Conservation (phyloP, 1,140 invertebrate genomes). For the Drosophila kohkoa region DNA sequence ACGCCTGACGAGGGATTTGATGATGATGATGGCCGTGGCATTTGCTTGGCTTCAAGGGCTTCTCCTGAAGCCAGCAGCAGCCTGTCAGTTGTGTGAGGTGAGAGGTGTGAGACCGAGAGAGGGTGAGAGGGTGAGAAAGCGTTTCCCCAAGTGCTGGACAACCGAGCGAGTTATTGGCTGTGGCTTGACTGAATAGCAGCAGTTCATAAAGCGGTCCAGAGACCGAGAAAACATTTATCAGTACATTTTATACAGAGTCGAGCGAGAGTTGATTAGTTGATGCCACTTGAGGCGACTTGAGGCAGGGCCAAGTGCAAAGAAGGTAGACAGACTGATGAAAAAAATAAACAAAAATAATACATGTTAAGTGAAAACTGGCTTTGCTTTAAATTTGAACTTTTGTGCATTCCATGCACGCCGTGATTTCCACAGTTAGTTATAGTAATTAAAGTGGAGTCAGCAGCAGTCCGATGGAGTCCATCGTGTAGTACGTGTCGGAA, state of each 20-base stretch:
- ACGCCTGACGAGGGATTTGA: constrained; percentile 39
- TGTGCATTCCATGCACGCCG: constrained; percentile 11
- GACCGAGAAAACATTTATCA: constrained; percentile 41
- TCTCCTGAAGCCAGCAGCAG: background rate
- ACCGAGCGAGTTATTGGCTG: constrained; percentile 35
- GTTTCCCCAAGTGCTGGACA: constrained; percentile 46
- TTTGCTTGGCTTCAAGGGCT: constrained; percentile 35
- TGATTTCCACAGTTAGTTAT: constrained; percentile 20
- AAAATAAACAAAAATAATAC: constrained; percentile 13
- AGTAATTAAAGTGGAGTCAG: constrained; percentile 22
- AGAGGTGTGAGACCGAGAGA: background rate
- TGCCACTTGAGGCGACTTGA: constrained; percentile 37
- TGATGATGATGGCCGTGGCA: constrained; percentile 47
- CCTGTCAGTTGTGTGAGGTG: background rate
- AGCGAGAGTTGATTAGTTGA: constrained; percentile 47
- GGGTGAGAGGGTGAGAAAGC: constrained; percentile 16
- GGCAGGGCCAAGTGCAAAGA: constrained; percentile 7
- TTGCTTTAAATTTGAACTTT: constrained; percentile 16
- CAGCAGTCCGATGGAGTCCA: constrained; percentile 13
- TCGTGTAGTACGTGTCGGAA: constrained; percentile 38
- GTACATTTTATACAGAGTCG: constrained; percentile 36
- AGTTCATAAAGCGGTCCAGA: constrained; percentile 29
- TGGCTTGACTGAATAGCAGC: background rate
- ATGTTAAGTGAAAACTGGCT: constrained; percentile 33
- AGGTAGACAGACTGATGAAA: background rate